phyloP scores from a whole-genome alignment of 2,113 vertebrate species.

The Zeus faber region DNA sequence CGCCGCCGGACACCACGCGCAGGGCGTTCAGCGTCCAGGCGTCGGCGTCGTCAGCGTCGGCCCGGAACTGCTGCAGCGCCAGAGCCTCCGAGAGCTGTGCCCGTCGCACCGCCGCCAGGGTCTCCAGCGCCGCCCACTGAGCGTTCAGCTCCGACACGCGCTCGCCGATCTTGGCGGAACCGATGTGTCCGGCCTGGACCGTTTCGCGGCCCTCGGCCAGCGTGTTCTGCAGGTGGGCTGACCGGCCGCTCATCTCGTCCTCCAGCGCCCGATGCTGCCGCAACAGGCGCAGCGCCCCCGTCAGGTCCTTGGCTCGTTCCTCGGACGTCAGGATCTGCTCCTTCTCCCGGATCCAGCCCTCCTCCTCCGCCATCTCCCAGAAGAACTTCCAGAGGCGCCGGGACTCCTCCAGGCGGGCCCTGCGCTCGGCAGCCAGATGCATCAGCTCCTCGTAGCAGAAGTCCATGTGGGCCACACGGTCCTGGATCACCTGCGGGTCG shows the following conservation, averaged over 20 bases:
- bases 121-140: conserved; percentile 90
- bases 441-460: conserved; percentile 95
- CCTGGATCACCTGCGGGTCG: conserved; percentile 90
- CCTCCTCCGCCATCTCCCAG: conserved; percentile 98
- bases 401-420: conserved; percentile 88
- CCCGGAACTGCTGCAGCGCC: conserved; percentile 91
- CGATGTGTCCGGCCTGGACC: conserved; percentile 88
- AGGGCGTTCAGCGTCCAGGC: conserved; percentile 93
- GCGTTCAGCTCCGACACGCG: conserved; percentile 83
- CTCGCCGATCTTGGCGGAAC: conserved; percentile 85
- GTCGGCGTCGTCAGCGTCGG: conserved; percentile 87
- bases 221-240: conserved; percentile 85
- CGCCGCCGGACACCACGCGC: conserved; percentile 88
- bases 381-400: conserved; percentile 97
- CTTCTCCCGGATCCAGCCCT: conserved; percentile 95
- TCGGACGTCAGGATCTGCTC: conserved; percentile 92
- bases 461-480: conserved; percentile 92
- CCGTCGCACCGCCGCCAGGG: conserved; percentile 83
- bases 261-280: conserved; percentile 92
- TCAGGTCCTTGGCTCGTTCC: conserved; percentile 89
- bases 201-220: conserved; percentile 89
- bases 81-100: conserved; percentile 83
- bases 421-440: conserved; percentile 87
- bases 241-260: conserved; percentile 91
- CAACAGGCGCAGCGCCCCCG: conserved; percentile 86